phyloP scores from a whole-genome alignment of 2,797 vertebrate genomes.

The Hirundo rustica region DNA sequence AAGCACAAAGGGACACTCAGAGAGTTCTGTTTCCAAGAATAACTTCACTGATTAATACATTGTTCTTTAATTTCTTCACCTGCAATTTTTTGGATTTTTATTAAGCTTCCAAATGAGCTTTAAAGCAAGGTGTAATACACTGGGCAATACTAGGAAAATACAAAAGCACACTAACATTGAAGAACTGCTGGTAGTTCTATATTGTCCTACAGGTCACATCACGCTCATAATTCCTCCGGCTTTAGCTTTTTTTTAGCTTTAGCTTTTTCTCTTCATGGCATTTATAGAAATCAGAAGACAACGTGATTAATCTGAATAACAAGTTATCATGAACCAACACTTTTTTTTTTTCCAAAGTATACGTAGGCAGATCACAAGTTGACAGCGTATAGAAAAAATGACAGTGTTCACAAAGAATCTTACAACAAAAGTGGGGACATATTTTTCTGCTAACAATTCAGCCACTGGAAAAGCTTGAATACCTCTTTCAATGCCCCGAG shows the following conservation, averaged over 20 bases:
- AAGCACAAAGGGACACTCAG: not conserved
- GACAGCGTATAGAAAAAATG: constrained; percentile 8
- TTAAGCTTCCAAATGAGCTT: not conserved
- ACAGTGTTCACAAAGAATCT: not conserved
- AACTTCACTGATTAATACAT: not conserved
- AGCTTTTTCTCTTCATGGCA: not conserved
- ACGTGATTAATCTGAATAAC: not conserved
- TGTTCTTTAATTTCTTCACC: not conserved
- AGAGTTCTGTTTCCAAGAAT: not conserved
- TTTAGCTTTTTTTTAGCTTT: not conserved
- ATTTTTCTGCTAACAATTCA: constrained; percentile 31
- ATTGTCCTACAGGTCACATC: not conserved
- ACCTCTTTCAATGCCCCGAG: not conserved
- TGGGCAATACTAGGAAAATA: not conserved
- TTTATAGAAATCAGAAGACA: not conserved
- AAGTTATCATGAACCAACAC: not conserved
- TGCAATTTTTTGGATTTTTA: not conserved
- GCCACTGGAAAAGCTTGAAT: not conserved
- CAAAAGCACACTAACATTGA: not conserved
- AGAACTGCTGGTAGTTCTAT: not conserved
- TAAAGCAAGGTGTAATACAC: not conserved
- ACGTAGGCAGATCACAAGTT: not conserved
- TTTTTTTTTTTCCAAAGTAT: not conserved
- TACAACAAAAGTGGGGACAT: not conserved
- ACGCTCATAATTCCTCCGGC: not conserved